phyloP scores from a whole-genome alignment of 2,113 vertebrate species.

The human region DNA sequence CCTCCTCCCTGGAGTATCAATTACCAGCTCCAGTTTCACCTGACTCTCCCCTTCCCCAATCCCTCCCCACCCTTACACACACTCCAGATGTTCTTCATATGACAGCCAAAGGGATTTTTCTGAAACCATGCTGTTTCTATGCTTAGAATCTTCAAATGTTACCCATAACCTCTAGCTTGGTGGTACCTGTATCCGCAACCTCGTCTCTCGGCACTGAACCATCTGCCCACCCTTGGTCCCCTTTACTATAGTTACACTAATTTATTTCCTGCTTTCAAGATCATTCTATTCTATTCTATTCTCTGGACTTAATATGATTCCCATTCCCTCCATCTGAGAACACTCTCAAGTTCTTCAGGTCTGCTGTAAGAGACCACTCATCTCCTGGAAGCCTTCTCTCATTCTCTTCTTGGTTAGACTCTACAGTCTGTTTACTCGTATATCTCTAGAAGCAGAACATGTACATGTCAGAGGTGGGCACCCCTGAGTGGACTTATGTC shows the following conservation, averaged over 20 bases:
- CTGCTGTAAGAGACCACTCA: background rate
- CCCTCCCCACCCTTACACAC: background rate
- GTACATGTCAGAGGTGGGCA: background rate
- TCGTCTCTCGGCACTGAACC: background rate
- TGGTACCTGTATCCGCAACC: background rate
- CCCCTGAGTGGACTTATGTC: background rate
- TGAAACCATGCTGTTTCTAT: background rate
- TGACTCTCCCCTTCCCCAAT: background rate
- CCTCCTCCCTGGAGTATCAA: too few species aligned
- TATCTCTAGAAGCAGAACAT: background rate
- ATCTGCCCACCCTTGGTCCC: background rate
- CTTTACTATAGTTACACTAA: background rate
- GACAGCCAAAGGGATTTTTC: background rate
- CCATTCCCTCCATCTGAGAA: background rate
- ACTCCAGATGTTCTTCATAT: background rate
- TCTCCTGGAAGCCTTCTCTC: background rate
- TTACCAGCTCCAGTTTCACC: background rate
- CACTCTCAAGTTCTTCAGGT: background rate
- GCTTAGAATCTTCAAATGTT: conserved; percentile 10
- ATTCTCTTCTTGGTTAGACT: background rate
- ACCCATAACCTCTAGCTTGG: accelerated
- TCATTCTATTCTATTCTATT: background rate
- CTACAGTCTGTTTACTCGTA: background rate
- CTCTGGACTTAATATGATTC: background rate
- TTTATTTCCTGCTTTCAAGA: background rate